Evolutionary conservation across 2,888 invertebrate genomes (phyloP).

Genomic region (Athalia circularis): DNA sequence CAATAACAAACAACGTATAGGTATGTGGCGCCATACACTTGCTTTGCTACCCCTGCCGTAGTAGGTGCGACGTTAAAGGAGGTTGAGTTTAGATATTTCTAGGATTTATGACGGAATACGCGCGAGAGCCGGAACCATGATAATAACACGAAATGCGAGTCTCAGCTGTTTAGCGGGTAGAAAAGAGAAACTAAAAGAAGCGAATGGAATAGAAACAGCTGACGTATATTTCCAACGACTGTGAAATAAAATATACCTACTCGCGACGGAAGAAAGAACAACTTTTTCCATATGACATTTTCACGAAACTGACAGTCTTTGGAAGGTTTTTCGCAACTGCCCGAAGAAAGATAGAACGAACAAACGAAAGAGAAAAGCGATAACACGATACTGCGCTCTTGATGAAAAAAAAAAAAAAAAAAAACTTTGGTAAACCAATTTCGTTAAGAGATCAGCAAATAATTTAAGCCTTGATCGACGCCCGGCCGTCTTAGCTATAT

Average conservation of each 20-base stretch:
- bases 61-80: no score
- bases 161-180: background rate
- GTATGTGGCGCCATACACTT: conserved; percentile 4
- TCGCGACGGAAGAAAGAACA: conserved; percentile 1
- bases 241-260: background rate
- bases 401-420: conserved; percentile 15
- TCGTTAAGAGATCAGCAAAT: conserved; percentile 17
- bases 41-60: no score
- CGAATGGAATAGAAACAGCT: background rate
- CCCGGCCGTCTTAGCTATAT: background rate
- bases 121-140: background rate
- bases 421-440: conserved; percentile 24
- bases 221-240: background rate
- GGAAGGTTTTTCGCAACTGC: background rate
- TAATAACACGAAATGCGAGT: conserved; percentile 7
- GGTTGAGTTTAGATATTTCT: conserved; percentile 19
- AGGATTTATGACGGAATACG: conserved; percentile 14
- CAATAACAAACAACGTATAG: conserved; percentile 15
- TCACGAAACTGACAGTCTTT: conserved; percentile 3
- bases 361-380: background rate
- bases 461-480: conserved; percentile 11
- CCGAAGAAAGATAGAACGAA: background rate
- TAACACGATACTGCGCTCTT: background rate
- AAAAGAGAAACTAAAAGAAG: background rate
- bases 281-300: conserved; percentile 2